A percentile compares a stretch with the other conserved stretches of the same genome.
Conservation (phyloP, 2,888 invertebrate genomes). For the Spialia ferax region DNA sequence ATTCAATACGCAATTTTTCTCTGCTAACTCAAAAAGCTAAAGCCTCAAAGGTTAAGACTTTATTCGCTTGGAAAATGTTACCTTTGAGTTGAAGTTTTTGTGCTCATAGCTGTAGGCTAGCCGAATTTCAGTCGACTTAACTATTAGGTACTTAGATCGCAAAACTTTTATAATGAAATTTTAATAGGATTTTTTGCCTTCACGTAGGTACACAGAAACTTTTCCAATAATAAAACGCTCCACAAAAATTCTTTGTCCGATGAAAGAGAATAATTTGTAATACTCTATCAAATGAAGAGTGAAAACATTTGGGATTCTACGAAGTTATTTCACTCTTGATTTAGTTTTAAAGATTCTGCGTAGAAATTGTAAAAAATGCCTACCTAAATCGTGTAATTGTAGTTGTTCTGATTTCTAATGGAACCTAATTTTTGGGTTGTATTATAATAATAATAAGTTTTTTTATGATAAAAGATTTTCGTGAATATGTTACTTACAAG, state of each 20-base stretch:
- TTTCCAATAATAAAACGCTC: conserved; percentile 7
- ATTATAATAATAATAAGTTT: no score
- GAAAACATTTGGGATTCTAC: neutral
- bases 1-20: no score
- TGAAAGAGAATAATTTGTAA: neutral
- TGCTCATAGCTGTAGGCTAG: neutral
- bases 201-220: conserved; percentile 7
- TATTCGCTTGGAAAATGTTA: neutral
- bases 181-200: neutral
- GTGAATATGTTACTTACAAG: no score
- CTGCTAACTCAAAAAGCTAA: no score
- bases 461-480: no score
- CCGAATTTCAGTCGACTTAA: neutral
- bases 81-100: neutral
- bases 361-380: conserved; percentile 1
- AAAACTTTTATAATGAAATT: neutral
- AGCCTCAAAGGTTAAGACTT: no score
- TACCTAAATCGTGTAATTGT: neutral
- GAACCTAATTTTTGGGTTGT: no score
- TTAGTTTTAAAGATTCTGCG: neutral
- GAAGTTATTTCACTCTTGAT: neutral
- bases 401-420: neutral
- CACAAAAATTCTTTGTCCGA: neutral
- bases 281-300: neutral
- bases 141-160: conserved; percentile 6